phyloP scores from a whole-genome alignment of 2,113 vertebrate genomes.

The Desmodus rotundus region DNA sequence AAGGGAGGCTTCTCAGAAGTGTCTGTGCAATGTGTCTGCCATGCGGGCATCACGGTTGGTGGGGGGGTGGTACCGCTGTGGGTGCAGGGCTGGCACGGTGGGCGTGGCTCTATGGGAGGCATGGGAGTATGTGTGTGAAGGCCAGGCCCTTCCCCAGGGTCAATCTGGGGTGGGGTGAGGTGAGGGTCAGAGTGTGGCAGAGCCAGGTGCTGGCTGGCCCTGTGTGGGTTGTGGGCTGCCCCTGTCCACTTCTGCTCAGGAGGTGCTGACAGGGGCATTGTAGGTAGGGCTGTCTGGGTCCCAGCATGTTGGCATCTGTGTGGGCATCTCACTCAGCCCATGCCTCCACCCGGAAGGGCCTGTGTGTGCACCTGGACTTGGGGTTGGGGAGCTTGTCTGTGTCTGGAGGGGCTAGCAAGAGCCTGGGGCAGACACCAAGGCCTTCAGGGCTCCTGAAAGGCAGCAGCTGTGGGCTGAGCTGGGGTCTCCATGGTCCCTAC shows the following conservation, averaged over 20 bases:
- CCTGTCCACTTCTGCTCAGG: background rate
- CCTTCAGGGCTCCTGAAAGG: background rate
- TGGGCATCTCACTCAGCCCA: accelerated
- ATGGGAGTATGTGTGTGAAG: background rate
- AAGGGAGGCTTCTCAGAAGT: too few relatives aligned
- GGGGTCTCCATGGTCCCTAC: background rate
- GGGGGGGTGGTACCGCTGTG: accelerated
- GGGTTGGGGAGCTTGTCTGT: background rate
- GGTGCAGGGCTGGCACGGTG: background rate
- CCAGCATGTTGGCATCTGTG: accelerated
- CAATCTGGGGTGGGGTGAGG: accelerated
- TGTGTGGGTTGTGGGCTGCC: accelerated
- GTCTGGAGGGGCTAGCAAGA: background rate
- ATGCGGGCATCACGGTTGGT: accelerated
- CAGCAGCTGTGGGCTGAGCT: too few relatives aligned
- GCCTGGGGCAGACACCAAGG: background rate
- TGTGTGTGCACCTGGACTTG: background rate
- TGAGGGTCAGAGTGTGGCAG: background rate
- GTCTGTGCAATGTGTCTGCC: accelerated
- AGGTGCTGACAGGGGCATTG: background rate
- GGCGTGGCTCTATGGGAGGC: background rate
- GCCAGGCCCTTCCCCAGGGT: background rate
- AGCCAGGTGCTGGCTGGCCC: background rate
- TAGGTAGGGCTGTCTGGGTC: background rate
- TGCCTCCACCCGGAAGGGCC: background rate